Percentiles rank a stretch among this genome's conserved stretches.
Evolutionary conservation across 2,888 invertebrate species (phyloP).

Genomic region (Lepidocyrtinus sp.): DNA sequence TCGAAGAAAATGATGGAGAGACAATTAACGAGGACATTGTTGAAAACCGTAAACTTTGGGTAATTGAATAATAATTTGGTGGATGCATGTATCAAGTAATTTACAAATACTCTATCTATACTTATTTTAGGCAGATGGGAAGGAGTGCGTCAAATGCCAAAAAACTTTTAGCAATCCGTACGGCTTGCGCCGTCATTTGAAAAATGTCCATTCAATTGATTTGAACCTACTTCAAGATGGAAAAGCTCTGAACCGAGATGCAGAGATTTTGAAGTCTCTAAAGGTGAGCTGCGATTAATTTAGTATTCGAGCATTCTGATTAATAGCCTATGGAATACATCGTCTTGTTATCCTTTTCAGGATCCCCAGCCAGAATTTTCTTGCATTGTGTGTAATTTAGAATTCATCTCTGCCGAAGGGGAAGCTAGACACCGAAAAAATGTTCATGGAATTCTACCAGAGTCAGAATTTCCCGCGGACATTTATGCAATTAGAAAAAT

Average conservation of each 20-base stretch:
- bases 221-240: not conserved
- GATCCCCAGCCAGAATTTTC: not conserved
- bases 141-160: constrained; percentile 9
- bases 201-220: constrained; percentile 25
- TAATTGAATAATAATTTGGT: no score
- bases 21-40: not conserved
- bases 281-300: not conserved
- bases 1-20: not conserved
- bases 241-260: not conserved
- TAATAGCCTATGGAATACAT: not conserved
- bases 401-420: not conserved
- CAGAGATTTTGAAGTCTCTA: not conserved
- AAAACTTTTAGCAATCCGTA: not conserved
- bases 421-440: constrained; percentile 21
- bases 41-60: not conserved
- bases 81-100: no score
- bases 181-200: constrained; percentile 23
- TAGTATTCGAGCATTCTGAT: not conserved
- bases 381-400: constrained; percentile 9
- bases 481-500: not conserved
- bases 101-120: no score
- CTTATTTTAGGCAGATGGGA: not conserved
- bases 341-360: not conserved
- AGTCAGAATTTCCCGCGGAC: not conserved
- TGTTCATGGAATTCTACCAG: constrained; percentile 14